Conservation (phyloP, 2,797 vertebrate species). For the Hippopotamyrus pictus region DNA sequence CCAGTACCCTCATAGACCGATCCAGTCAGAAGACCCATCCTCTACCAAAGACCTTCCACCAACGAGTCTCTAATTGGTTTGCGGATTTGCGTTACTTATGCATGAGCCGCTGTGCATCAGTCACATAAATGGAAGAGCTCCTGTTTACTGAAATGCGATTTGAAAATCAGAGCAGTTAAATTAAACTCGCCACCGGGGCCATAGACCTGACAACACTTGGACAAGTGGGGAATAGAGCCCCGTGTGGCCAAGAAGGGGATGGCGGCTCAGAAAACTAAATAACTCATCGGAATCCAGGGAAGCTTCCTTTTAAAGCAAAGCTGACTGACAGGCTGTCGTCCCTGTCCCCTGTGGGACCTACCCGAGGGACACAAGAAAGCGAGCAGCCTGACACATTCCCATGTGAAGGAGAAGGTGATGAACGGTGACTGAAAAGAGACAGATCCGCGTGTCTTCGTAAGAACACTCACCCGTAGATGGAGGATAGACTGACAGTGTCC, state of each 20-base stretch:
- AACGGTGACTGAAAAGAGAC: not conserved
- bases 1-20: not conserved
- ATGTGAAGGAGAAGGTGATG: not conserved
- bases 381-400: not conserved
- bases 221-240: not conserved
- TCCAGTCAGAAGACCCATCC: not conserved
- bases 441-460: not conserved
- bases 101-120: not conserved
- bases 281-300: not conserved
- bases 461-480: not conserved
- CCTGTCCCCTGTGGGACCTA: not conserved
- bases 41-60: not conserved
- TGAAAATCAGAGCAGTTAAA: not conserved
- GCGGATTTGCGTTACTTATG: constrained; percentile 4
- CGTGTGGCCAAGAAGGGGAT: not conserved
- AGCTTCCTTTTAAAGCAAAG: not conserved
- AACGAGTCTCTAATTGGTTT: not conserved
- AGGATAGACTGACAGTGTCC: not conserved
- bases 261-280: not conserved
- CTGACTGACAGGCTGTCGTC: not conserved
- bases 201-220: not conserved
- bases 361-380: not conserved
- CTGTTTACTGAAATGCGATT: not conserved
- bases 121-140: not conserved
- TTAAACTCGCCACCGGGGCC: not conserved